phyloP scores from a whole-genome alignment of 2,888 invertebrate species.

The Sarcophaga carnaria region DNA sequence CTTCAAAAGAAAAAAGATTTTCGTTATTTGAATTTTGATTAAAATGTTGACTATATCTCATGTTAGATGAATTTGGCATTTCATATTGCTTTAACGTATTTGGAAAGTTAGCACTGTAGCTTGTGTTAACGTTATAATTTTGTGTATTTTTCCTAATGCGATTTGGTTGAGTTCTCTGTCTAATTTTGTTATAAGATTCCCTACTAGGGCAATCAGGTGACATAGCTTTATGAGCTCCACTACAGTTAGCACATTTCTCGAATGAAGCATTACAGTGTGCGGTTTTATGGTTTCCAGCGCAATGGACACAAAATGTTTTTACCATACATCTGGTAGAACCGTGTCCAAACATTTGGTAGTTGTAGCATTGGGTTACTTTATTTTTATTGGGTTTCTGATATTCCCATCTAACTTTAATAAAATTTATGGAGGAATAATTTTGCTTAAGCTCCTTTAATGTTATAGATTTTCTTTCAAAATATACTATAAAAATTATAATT shows the following conservation, averaged over 20 bases:
- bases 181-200: neutral
- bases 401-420: slow-evolving; percentile 15
- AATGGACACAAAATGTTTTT: slow-evolving; percentile 11
- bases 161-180: neutral
- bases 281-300: slow-evolving; percentile 23
- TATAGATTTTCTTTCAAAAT: too few relatives aligned
- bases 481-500: slow-evolving; percentile 8
- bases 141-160: neutral
- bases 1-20: neutral
- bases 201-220: slow-evolving; percentile 8
- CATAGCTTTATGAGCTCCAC: slow-evolving; percentile 12
- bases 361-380: slow-evolving; percentile 10
- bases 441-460: slow-evolving; percentile 3
- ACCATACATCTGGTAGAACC: slow-evolving; percentile 21
- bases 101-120: neutral
- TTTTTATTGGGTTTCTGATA: slow-evolving; percentile 14
- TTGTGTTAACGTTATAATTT: neutral
- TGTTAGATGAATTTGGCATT: neutral
- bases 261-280: neutral
- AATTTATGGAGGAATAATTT: neutral
- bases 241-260: slow-evolving; percentile 22
- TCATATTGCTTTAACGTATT: neutral
- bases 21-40: neutral
- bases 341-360: slow-evolving; percentile 31
- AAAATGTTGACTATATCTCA: neutral